Conservation (phyloP, 2,797 vertebrate genomes). For the Oophaga sylvatica region DNA sequence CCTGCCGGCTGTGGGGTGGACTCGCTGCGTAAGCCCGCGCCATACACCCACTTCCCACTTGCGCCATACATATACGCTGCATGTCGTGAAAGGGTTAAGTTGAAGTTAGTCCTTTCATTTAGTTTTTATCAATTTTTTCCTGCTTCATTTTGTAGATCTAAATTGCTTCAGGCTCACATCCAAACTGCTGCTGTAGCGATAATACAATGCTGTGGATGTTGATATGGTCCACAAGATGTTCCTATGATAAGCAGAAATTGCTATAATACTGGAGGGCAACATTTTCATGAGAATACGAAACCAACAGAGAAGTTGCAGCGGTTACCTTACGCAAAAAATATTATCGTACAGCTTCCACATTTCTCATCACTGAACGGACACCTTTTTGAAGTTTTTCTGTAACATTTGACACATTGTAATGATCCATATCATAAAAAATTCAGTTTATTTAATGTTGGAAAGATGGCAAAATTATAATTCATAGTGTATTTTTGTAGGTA, state of each 20-base stretch:
- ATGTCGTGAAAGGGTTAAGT: too few relatives aligned
- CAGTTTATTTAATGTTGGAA: slow-evolving; percentile 15
- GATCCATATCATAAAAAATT: background rate
- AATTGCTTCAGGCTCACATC: background rate
- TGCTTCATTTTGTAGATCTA: background rate
- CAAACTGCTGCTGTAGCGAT: background rate
- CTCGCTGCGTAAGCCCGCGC: too few relatives aligned
- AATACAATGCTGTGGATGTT: background rate
- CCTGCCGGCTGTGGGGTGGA: too few relatives aligned
- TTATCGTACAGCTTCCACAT: background rate
- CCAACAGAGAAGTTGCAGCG: background rate
- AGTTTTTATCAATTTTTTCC: background rate
- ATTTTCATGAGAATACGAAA: background rate
- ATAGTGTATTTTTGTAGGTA: slow-evolving; percentile 41
- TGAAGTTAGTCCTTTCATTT: background rate
- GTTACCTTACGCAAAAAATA: background rate
- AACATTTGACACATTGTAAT: background rate
- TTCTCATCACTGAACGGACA: background rate
- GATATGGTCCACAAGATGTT: background rate
- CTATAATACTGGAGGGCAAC: background rate
- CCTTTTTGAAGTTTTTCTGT: background rate
- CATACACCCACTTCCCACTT: too few relatives aligned
- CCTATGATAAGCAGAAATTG: background rate
- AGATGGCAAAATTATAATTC: slow-evolving; percentile 2
- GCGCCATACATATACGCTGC: too few relatives aligned